phyloP scores from a whole-genome alignment of 2,888 invertebrate genomes.

The Trichogramma evanescens region DNA sequence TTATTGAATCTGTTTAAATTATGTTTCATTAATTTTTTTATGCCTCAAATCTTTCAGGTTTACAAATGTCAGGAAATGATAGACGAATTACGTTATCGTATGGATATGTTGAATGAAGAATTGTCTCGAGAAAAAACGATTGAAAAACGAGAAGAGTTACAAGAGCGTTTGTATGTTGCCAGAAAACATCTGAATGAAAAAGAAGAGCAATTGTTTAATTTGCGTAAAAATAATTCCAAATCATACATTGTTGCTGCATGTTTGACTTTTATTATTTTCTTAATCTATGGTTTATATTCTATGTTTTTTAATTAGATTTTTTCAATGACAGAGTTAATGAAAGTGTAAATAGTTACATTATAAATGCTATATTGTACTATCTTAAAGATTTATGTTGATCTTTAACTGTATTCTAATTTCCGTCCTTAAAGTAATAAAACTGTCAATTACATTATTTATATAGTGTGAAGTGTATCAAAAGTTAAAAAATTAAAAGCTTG shows the following conservation, averaged over 20 bases:
- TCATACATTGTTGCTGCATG: constrained; percentile 36
- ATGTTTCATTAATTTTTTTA: too few species aligned
- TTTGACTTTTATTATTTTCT: constrained; percentile 30
- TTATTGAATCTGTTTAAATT: too few species aligned
- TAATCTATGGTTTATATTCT: constrained; percentile 34
- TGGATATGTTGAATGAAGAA: constrained; percentile 33
- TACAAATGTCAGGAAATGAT: constrained; percentile 35
- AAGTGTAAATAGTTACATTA: constrained; percentile 3
- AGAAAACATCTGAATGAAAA: constrained; percentile 34
- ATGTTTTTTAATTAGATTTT: constrained; percentile 23
- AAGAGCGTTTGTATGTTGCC: constrained; percentile 35
- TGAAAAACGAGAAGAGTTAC: constrained; percentile 37
- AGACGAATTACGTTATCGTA: constrained; percentile 31
- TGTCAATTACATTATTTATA: background rate
- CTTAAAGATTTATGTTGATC: too few species aligned
- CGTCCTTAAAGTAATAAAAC: background rate
- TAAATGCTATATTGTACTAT: constrained; percentile 7
- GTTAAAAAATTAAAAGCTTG: too few species aligned
- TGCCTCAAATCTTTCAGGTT: constrained; percentile 28
- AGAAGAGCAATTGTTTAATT: constrained; percentile 30
- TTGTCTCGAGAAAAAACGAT: constrained; percentile 3
- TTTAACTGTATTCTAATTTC: constrained; percentile 13
- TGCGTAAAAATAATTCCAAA: constrained; percentile 37
- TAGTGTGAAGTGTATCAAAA: too few species aligned
- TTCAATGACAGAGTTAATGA: background rate